Conservation (phyloP, 2,888 invertebrate genomes). For the Strigamia transsilvanica region DNA sequence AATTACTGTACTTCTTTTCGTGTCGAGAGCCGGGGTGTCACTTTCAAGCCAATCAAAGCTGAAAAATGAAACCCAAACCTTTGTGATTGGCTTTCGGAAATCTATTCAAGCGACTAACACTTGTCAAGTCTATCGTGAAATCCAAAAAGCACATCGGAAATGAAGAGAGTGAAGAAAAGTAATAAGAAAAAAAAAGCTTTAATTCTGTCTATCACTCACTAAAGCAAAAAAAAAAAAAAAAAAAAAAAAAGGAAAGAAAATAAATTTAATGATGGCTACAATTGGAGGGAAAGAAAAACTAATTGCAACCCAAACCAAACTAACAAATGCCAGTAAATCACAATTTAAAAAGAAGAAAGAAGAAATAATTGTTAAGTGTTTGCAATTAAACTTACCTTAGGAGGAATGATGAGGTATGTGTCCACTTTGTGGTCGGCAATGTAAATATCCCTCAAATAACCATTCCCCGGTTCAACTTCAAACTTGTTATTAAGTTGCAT, state of each 20-base stretch:
- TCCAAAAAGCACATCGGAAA: conserved; percentile 27
- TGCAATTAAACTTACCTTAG: conserved; percentile 62
- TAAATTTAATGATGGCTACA: conserved; percentile 23
- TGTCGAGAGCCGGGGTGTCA: not conserved
- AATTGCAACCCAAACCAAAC: not conserved
- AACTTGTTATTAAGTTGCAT: conserved; percentile 82
- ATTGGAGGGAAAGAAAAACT: not conserved
- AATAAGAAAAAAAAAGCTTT: conserved; percentile 12
- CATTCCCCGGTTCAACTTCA: conserved; percentile 86
- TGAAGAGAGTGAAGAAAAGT: conserved; percentile 15
- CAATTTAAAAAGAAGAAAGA: too few relatives aligned
- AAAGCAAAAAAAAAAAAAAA: not conserved
- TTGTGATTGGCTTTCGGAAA: conserved; percentile 22
- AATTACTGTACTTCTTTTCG: conserved; percentile 29
- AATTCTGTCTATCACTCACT: conserved; percentile 25
- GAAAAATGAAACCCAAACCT: conserved; percentile 25
- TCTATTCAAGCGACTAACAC: conserved; percentile 18
- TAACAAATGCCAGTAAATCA: too few relatives aligned
- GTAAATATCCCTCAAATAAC: conserved; percentile 81
- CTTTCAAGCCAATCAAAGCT: conserved; percentile 36
- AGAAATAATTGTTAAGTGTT: not conserved
- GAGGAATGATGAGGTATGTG: conserved; percentile 85
- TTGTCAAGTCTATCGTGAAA: conserved; percentile 31
- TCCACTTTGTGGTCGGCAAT: conserved; percentile 88
- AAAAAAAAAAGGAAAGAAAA: not conserved